A percentile compares a stretch with the other conserved stretches of the same genome.
Conservation (phyloP, 2,888 invertebrate species). For the Ichneumoninae sp. region DNA sequence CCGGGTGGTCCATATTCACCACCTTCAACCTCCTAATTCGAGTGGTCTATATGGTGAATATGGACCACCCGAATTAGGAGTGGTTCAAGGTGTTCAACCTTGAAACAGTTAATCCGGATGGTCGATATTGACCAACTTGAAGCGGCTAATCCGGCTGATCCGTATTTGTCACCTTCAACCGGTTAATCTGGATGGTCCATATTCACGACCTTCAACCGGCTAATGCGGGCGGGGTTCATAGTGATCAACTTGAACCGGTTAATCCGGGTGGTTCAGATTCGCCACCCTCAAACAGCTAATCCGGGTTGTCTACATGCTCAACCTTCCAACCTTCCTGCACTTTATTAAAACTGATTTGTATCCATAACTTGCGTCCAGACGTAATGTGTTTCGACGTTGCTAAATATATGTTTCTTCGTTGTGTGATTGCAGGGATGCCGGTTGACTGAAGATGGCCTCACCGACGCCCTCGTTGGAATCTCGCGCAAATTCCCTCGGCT, state of each 20-base stretch:
- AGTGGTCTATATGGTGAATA: no score
- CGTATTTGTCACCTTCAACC: background rate
- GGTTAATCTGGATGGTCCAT: no score
- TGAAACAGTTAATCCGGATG: no score
- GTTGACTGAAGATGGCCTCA: conserved; percentile 97
- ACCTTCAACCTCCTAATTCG: no score
- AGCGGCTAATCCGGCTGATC: no score
- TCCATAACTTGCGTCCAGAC: background rate
- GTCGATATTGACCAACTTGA: background rate
- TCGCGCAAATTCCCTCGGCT: conserved; percentile 96
- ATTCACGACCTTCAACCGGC: no score
- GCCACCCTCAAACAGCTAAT: no score
- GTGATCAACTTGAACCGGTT: no score
- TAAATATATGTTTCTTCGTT: conserved; percentile 71
- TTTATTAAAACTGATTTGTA: background rate
- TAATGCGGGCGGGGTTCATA: background rate
- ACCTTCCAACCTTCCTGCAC: background rate
- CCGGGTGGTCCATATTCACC: no score
- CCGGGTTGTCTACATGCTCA: background rate
- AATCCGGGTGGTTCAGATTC: no score
- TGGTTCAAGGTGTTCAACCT: no score
- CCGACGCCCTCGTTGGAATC: conserved; percentile 96
- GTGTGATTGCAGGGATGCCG: conserved; percentile 91
- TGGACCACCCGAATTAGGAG: no score
- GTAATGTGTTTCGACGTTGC: background rate